Conservation (phyloP, 2,797 vertebrate genomes). For the Clarias platycephalus region DNA sequence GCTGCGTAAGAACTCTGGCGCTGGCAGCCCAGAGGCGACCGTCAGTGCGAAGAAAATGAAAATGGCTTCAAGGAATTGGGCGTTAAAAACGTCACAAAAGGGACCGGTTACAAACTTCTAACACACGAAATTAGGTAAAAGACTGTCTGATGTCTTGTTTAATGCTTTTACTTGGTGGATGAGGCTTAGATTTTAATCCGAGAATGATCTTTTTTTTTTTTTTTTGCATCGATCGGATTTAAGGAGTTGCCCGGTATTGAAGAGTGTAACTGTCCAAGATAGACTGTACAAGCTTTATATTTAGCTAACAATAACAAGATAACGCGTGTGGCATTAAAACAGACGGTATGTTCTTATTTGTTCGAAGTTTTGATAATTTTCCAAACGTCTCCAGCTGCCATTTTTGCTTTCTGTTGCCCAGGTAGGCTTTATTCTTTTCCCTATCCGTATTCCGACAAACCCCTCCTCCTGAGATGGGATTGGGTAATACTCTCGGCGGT, state of each 20-base stretch:
- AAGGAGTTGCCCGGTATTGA: constrained; percentile 60
- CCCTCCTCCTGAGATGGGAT: background rate
- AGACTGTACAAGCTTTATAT: background rate
- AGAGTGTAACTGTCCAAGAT: constrained; percentile 6
- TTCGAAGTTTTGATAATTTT: background rate
- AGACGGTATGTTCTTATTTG: background rate
- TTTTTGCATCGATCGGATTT: constrained; percentile 49
- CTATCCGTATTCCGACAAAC: constrained; percentile 3
- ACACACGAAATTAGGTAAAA: constrained; percentile 51
- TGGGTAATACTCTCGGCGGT: background rate
- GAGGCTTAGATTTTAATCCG: background rate
- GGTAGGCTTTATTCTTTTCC: constrained; percentile 6
- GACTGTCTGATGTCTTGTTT: constrained; percentile 12
- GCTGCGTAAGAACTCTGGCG: constrained; percentile 43
- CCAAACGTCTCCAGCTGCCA: background rate
- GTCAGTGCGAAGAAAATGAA: constrained; percentile 53
- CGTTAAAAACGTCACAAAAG: constrained; percentile 50
- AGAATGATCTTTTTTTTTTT: background rate
- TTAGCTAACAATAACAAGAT: background rate
- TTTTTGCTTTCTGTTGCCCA: constrained; percentile 8
- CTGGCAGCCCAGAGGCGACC: constrained; percentile 53
- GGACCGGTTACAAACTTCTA: constrained; percentile 33
- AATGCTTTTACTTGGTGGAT: background rate
- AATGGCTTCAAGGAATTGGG: constrained; percentile 55
- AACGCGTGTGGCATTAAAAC: background rate